Evolutionary conservation across 2,113 vertebrate genomes (phyloP), one percentile per base, ranked within the genome.

Genomic region (Salvelinus sp.): DNA sequence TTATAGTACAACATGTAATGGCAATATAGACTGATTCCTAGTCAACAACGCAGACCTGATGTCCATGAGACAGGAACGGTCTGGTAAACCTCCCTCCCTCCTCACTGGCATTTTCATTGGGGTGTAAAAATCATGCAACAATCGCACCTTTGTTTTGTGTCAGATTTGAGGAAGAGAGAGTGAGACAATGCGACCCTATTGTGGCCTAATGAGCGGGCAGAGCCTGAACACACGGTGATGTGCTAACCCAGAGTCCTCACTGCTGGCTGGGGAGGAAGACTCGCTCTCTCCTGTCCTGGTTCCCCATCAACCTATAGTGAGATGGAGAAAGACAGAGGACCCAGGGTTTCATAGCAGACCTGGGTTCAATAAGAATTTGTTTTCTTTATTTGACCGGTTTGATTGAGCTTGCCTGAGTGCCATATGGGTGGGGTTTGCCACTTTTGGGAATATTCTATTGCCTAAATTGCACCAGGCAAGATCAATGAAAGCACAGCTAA

Each of bases 171-270:
- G 66, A 38, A 68, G 67, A 18, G 12, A 54, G 48, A 68, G 30
- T 14, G 57, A 70, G 72, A 90, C 86, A 88, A 90, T 86, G 80
- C 57, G 63, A 70, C 71, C 76, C 78, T 89, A 85, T 88, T 80
- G 79, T 75, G 54, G 50, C 77, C 60, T 70, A 85, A 83, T 83
- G 75, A 85, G 80, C 86, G 71, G 79, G 68, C 28, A 87, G 76
- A 81, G 68, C 28, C 75, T 44, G n/a, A 69, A 67, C 80, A 69
- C 58, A 18, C 4, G 23, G 71, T 77, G 80, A 79, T 47, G 83
- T 75, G 82, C 80, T 78, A 50, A 54, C 76, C 84, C 80, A 72
- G 81, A 83, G 79, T 80, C 77, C 38, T 71, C 54, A 58, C 47
- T 23, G 65, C 57, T 2, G 14, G 7, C 16, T 33, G 30, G 33